Conservation (phyloP, 1,140 invertebrate genomes). For the Apis cerana region DNA sequence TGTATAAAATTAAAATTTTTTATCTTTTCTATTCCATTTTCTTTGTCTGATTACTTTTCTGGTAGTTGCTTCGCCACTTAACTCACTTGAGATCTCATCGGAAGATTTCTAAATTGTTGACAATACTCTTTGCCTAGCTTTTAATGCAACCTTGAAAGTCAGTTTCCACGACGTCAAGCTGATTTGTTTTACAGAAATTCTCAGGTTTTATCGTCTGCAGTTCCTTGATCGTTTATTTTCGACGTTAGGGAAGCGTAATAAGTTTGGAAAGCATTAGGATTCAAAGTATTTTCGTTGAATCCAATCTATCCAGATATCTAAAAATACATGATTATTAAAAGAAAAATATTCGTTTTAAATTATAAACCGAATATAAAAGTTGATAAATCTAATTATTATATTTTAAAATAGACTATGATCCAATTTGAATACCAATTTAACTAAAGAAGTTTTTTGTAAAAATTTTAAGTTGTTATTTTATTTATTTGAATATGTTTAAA, state of each 20-base stretch:
- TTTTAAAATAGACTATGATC: too few species aligned
- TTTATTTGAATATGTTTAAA: too few species aligned
- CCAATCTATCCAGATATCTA: neutral
- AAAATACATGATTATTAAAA: neutral
- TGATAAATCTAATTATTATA: too few species aligned
- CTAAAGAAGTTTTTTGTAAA: too few species aligned
- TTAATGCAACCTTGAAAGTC: constrained; percentile 20
- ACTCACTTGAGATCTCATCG: neutral
- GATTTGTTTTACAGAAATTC: constrained; percentile 28
- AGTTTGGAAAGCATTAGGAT: neutral
- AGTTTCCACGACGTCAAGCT: constrained; percentile 8
- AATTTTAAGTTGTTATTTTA: too few species aligned
- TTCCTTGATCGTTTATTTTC: constrained; percentile 4
- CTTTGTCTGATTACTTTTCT: neutral
- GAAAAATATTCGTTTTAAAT: neutral
- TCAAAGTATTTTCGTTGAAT: constrained; percentile 1
- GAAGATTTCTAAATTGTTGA: constrained; percentile 19
- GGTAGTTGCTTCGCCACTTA: neutral
- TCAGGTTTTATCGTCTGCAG: neutral
- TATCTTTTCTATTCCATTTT: neutral
- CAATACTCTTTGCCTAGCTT: constrained; percentile 19
- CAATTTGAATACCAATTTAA: too few species aligned
- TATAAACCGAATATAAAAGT: neutral
- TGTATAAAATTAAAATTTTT: neutral
- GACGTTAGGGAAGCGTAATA: neutral